Conservation (phyloP, 2,888 invertebrate species). For the Poecilobothrus nobilitatus region DNA sequence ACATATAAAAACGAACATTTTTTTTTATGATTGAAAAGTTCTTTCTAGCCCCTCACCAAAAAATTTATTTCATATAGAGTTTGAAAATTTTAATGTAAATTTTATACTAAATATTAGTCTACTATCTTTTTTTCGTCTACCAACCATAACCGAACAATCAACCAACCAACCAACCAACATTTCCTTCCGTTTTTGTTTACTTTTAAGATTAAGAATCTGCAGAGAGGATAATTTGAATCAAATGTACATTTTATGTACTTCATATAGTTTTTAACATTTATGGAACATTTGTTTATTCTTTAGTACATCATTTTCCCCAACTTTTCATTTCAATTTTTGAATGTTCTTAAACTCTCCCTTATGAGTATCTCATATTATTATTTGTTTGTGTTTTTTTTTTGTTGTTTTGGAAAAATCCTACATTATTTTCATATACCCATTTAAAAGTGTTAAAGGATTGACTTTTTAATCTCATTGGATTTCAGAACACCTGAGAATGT, state of each 20-base stretch:
- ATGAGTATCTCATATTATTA: neutral
- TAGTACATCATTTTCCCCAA: no score
- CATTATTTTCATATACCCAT: neutral
- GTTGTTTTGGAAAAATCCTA: neutral
- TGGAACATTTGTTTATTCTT: constrained; percentile 2
- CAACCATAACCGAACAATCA: no score
- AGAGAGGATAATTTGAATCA: neutral
- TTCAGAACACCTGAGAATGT: constrained; percentile 7
- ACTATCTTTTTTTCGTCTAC: no score
- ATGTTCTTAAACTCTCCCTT: neutral
- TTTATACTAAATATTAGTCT: no score
- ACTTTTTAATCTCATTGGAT: constrained; percentile 2
- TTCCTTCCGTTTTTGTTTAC: constrained; percentile 9
- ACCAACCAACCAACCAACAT: neutral
- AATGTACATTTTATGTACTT: neutral
- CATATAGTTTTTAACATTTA: neutral
- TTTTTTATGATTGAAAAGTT: neutral
- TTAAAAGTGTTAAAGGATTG: constrained; percentile 8
- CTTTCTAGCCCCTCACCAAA: neutral
- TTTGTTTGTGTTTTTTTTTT: neutral
- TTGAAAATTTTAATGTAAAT: no score
- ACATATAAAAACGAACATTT: neutral
- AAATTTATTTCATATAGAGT: neutral
- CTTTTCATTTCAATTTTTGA: neutral
- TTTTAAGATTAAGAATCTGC: neutral